Evolutionary conservation across 37 sponge, comb jelly and placozoan species (phyloP), one percentile per base, ranked within the genome.

Genomic region (Dysidea cf. avara): DNA sequence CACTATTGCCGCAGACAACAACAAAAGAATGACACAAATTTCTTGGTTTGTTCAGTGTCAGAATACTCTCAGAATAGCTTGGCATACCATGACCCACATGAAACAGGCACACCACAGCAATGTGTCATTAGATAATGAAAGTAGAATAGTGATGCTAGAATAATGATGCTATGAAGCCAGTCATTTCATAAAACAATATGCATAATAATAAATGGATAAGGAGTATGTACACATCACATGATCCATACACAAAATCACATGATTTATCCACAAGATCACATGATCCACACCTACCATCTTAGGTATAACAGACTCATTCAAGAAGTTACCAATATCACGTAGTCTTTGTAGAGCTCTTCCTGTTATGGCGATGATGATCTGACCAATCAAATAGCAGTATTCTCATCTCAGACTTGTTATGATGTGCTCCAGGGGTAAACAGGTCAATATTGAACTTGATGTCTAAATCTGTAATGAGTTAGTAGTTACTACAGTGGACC

Each of bases 361-460:
- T 80, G 56, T 61, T 80, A 47, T 61, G 4, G 5, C 53, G 68
- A 47, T 24, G 17, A 30, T 54, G 39, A 54, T 20, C 21, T 71
- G 56, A 35, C 26, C 57, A 31, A 43, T 17, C 47, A 67, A 67
- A n/a, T n/a, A 21, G 49, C 24, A 21, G 22, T 18, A 20, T 3
- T 21, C 47, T 21, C 34, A 80, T 73, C 81, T 80, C 71, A 25
- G 63, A 31, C 51, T 90, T 93, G 39, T 86, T 86, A 31, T 77
- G 79, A 17, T 69, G 55, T 33, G 80, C 56, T 12, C 52, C 78
- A 7, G 94, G 91, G 49, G 88, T 68, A n/a, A 84, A 81, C 20
- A 73, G 53, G 58, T 93, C 94, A 54, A 79, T 69, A 52, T 93
- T 93, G 87, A 89, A 89, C 29, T 53, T 49, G 58, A 93, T 70